Conservation (phyloP, 1,140 invertebrate genomes). For the Zaprionus ornatus region DNA sequence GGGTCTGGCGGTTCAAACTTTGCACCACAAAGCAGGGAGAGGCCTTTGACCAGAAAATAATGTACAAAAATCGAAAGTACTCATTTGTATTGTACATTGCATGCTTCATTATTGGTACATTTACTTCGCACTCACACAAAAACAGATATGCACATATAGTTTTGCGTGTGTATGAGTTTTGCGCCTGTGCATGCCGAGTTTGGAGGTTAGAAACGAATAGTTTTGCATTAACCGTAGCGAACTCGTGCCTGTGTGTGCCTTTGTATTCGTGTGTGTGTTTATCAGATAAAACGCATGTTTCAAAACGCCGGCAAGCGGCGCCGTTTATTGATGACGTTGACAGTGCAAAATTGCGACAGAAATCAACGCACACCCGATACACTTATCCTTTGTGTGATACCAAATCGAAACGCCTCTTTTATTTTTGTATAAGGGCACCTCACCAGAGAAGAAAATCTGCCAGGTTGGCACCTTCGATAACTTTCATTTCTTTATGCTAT, state of each 20-base stretch:
- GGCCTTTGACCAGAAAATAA: background rate
- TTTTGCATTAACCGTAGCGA: slow-evolving; percentile 33
- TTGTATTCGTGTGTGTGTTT: slow-evolving; percentile 1
- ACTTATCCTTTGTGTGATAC: slow-evolving; percentile 29
- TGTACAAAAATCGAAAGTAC: slow-evolving; percentile 25
- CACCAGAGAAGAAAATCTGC: slow-evolving; percentile 73
- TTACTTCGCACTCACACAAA: slow-evolving; percentile 1
- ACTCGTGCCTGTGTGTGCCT: slow-evolving; percentile 28
- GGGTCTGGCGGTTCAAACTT: slow-evolving; percentile 6
- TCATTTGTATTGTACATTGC: background rate
- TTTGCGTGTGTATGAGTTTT: background rate
- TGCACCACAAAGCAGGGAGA: background rate
- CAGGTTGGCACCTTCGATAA: slow-evolving; percentile 83
- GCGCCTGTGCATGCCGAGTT: slow-evolving; percentile 36
- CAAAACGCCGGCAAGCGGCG: slow-evolving; percentile 37
- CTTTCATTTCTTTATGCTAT: slow-evolving; percentile 71
- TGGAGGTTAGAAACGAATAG: slow-evolving; percentile 70
- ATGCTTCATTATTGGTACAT: background rate
- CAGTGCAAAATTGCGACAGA: slow-evolving; percentile 12
- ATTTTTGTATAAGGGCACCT: slow-evolving; percentile 5
- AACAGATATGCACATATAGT: slow-evolving; percentile 5
- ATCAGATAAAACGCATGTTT: slow-evolving; percentile 36
- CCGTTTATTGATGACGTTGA: slow-evolving; percentile 52
- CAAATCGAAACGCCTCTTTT: background rate
- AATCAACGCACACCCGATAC: slow-evolving; percentile 16